Base-by-base conservation (phyloP, 2,797 vertebrate genomes). In the Chelonia mydas region DNA sequence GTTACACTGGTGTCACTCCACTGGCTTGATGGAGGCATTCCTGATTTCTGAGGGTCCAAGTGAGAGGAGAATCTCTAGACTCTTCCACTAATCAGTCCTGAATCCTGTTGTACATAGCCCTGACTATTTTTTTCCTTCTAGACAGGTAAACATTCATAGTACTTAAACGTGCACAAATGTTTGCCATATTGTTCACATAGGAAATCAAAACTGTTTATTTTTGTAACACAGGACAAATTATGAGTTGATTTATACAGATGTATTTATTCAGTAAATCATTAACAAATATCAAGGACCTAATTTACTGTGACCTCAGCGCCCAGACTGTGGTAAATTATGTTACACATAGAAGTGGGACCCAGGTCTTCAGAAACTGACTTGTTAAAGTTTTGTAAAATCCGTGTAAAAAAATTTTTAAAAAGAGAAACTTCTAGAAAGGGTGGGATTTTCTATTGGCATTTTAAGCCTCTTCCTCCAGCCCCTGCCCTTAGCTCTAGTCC, bases 261-360 rank as follows among this genome's bases (percentile, higher is more conserved):
- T 97, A 96, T 97, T 97, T 97, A 90, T 95, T 97, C 94, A 96
- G 93, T 97, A 95, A 96, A 93, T 97, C 96, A 98, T 97, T 97
- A 97, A 95, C 96, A 95, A 96, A 87, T 94, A 97, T 95, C 96
- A 94, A 84, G 91, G 94, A 97, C 93, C 88, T 94, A 94, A 97
- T 98, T 98, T 97, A 93, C 97, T 96, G 95, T 95, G 96, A 98
- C 97, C 97, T 97, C 97, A 97, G 94, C 97, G 94, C 96, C 96
- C 83, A 97, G 97, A 97, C 93, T 94, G 95, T 96, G 92, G 90
- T 83, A 96, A 96, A 97, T 95, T 94, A 97, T 79, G 83, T 93
- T 97, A 91, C 83, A 87, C 54, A 95, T 51, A 95, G 91, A 95
- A 98, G 80, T 95, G 97, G 79, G 87, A 95, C 86, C 81, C 89